Evolutionary conservation across 2,888 invertebrate genomes (phyloP).

Genomic region (Drosophila antonietae): DNA sequence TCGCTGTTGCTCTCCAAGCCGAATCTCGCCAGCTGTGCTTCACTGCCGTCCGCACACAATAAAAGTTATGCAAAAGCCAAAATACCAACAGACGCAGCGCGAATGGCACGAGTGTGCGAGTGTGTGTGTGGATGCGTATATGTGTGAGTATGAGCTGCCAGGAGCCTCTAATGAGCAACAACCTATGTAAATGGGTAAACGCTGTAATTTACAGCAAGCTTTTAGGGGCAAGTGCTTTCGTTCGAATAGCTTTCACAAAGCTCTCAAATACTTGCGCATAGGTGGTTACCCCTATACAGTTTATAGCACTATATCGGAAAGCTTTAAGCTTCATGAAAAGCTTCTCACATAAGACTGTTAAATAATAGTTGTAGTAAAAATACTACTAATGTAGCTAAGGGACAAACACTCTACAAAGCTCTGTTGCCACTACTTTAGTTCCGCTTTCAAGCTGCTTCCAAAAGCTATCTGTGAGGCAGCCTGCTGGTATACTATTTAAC

Average conservation of each 20-base stretch:
- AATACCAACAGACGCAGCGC: constrained; percentile 61
- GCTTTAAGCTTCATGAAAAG: constrained; percentile 5
- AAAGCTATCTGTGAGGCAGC: neutral
- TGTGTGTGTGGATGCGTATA: constrained; percentile 8
- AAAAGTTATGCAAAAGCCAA: constrained; percentile 77
- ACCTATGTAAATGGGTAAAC: constrained; percentile 41
- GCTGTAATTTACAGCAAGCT: constrained; percentile 22
- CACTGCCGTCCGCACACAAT: constrained; percentile 59
- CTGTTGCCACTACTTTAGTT: neutral
- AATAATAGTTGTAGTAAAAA: neutral
- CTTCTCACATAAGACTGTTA: neutral
- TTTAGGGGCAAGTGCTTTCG: constrained; percentile 29
- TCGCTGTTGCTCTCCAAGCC: constrained; percentile 57
- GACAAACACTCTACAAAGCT: neutral
- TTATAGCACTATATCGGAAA: constrained; percentile 11
- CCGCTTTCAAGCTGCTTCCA: neutral
- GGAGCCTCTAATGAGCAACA: constrained; percentile 46
- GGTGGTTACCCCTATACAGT: constrained; percentile 36
- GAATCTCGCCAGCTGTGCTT: constrained; percentile 53
- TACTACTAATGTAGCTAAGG: neutral
- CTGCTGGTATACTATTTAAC: neutral
- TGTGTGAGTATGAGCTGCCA: constrained; percentile 6
- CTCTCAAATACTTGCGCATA: constrained; percentile 16
- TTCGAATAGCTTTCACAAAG: constrained; percentile 7
- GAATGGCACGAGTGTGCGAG: constrained; percentile 6